phyloP scores from a whole-genome alignment of 2,888 invertebrate genomes.

The Pandemis cinnamomeana region DNA sequence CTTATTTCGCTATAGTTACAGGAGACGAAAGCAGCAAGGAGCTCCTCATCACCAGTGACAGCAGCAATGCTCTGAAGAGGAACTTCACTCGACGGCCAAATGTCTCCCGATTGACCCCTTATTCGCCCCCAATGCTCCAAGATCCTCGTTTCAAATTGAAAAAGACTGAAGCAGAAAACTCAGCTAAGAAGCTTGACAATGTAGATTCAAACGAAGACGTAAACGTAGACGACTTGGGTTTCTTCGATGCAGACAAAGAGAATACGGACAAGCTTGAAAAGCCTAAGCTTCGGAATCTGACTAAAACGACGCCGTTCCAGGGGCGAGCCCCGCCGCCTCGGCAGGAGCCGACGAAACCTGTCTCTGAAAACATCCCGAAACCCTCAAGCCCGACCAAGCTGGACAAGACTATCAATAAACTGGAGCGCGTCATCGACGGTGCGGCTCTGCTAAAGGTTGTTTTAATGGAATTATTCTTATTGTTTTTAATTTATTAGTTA shows the following conservation, averaged over 20 bases:
- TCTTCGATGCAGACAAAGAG: conserved; percentile 60
- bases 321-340: conserved; percentile 26
- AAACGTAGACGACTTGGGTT: conserved; percentile 61
- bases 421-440: conserved; percentile 71
- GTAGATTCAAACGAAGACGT: conserved; percentile 57
- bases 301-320: conserved; percentile 2
- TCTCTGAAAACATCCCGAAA: conserved; percentile 22
- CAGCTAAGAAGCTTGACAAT: conserved; percentile 12
- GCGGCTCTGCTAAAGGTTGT: conserved; percentile 65
- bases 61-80: conserved; percentile 65
- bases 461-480: conserved; percentile 18
- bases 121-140: conserved; percentile 54
- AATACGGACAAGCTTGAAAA: conserved; percentile 17
- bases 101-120: conserved; percentile 67
- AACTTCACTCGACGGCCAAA: conserved; percentile 73
- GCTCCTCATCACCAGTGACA: conserved; percentile 85
- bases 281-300: conserved; percentile 9
- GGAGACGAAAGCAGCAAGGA: conserved; percentile 86
- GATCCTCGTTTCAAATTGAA: conserved; percentile 43
- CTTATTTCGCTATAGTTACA: conserved; percentile 49
- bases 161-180: conserved; percentile 12
- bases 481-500: background rate
- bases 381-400: conserved; percentile 49
- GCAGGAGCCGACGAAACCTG: background rate
- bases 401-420: conserved; percentile 62